Conservation (phyloP, 2,113 vertebrate species). For the Gallinago undulata region DNA sequence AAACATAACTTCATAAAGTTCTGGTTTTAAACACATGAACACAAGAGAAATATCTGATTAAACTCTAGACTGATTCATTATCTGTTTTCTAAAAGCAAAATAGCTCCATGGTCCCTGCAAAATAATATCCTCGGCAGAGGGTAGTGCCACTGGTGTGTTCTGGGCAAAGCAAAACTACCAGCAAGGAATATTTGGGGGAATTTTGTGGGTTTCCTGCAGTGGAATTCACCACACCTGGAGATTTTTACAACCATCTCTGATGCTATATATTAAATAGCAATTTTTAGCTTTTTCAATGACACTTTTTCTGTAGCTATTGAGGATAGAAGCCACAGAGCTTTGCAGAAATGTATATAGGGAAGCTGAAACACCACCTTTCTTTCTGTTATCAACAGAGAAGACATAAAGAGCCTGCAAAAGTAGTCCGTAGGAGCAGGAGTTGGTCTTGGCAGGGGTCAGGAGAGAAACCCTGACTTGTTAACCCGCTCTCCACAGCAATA, state of each 20-base stretch:
- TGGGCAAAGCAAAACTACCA: neutral
- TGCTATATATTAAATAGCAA: neutral
- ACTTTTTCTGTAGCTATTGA: neutral
- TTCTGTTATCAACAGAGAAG: neutral
- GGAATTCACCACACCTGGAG: neutral
- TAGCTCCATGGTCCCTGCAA: neutral
- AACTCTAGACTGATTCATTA: neutral
- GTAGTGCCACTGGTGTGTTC: neutral
- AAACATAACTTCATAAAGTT: neutral
- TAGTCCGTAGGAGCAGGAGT: fast-evolving
- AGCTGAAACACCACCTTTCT: neutral
- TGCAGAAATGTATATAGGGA: neutral
- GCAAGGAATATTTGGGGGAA: neutral
- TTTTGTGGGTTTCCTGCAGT: neutral
- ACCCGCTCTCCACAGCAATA: neutral
- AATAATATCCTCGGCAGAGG: neutral
- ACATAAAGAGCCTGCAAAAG: neutral
- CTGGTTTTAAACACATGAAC: neutral
- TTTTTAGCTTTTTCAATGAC: neutral
- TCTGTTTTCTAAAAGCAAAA: neutral
- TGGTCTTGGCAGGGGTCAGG: neutral
- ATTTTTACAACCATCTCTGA: neutral
- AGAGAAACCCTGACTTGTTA: neutral
- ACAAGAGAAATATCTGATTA: neutral
- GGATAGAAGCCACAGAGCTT: neutral